A percentile compares a stretch with the other conserved stretches of the same genome.
phyloP scores from a whole-genome alignment of 2,888 invertebrate species.

The Xestia sexstrigata region DNA sequence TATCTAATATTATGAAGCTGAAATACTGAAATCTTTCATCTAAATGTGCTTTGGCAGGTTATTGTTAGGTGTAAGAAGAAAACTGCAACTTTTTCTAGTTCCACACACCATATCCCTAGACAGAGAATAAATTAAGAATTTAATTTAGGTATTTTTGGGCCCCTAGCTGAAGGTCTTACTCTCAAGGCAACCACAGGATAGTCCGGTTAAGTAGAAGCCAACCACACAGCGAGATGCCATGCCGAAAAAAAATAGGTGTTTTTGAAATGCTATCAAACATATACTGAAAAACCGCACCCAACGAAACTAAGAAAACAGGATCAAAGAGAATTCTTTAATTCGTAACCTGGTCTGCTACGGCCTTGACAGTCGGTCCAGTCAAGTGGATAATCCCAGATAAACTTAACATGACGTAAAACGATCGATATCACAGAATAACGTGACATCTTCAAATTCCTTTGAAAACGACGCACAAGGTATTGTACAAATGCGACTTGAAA shows the following conservation, averaged over 20 bases:
- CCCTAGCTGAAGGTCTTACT: no score
- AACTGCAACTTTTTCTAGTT: no score
- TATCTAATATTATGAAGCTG: neutral
- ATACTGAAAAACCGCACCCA: neutral
- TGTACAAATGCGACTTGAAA: neutral
- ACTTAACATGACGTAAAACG: neutral
- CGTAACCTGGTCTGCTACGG: neutral
- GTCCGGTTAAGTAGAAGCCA: no score
- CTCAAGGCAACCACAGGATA: no score
- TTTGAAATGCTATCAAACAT: no score
- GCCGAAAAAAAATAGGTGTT: no score
- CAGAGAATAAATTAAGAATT: neutral
- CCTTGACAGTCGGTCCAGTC: slow-evolving; percentile 8
- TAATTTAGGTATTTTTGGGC: neutral
- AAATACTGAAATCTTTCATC: neutral
- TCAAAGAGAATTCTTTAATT: neutral
- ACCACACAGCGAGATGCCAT: no score
- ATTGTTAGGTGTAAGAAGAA: neutral
- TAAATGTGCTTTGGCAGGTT: neutral
- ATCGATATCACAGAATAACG: slow-evolving; percentile 18
- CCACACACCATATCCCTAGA: neutral
- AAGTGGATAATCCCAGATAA: slow-evolving; percentile 33
- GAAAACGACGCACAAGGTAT: neutral
- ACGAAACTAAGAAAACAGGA: neutral
- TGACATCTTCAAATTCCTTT: slow-evolving; percentile 19